A percentile compares a stretch with the other conserved stretches of the same genome.
These are phyloP conservation scores for Dromococcyx pavoninus DNA, from an alignment of 2,797 vertebrate species.

Conservation along the genomic window DNA sequence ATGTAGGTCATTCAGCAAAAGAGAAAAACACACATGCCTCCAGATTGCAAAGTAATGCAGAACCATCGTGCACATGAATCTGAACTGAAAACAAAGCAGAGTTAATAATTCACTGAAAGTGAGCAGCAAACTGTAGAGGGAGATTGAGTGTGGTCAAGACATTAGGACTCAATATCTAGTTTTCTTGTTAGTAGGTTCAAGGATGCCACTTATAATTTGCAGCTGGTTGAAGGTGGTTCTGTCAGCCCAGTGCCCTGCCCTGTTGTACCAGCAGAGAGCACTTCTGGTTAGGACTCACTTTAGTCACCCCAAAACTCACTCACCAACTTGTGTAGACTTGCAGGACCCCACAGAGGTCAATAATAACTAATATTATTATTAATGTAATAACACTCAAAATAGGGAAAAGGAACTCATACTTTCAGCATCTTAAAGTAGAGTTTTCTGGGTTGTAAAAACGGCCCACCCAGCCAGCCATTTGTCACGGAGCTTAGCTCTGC, in stretches of 20 bases:
- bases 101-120: not conserved
- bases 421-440: conserved; percentile 58
- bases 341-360: not conserved
- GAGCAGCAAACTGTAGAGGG: not conserved
- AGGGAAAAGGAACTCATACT: conserved; percentile 41
- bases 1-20: not conserved
- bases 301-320: not conserved
- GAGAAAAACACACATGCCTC: not conserved
- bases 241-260: not conserved
- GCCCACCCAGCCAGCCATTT: conserved; percentile 70
- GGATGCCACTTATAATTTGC: not conserved
- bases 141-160: not conserved
- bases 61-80: not conserved
- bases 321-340: not conserved
- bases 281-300: not conserved
- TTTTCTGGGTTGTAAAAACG: conserved; percentile 70
- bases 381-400: not conserved
- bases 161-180: not conserved
- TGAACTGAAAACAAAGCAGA: not conserved
- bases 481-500: conserved; percentile 77
- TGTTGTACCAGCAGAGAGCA: not conserved
- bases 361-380: not conserved
- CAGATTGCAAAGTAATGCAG: not conserved
- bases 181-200: not conserved
- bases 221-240: not conserved